Evolutionary conservation across 2,797 vertebrate genomes (phyloP).

Genomic region (Vultur gryphus): DNA sequence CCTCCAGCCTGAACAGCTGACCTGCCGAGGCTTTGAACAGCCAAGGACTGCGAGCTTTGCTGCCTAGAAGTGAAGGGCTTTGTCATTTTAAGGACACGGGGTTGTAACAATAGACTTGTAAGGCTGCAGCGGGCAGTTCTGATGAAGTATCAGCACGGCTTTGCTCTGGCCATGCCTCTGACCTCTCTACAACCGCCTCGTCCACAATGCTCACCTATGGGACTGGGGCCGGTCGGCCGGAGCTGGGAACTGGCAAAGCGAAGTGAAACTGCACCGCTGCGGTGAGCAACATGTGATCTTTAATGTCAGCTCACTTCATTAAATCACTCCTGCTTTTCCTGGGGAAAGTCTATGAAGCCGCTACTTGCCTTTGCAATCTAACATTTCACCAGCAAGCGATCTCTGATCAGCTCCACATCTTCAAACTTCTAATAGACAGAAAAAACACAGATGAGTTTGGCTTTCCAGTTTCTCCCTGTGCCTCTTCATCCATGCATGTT

Average conservation of each 20-base stretch:
- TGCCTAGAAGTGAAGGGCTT: not conserved
- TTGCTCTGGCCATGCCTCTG: not conserved
- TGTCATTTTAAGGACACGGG: not conserved
- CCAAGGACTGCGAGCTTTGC: not conserved
- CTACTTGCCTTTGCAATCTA: not conserved
- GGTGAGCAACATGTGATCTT: not conserved
- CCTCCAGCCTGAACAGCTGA: not conserved
- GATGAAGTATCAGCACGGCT: not conserved
- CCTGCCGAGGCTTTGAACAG: not conserved
- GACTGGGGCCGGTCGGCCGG: too few relatives aligned
- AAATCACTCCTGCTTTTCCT: not conserved
- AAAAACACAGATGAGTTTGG: too few relatives aligned
- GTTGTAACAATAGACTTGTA: too few relatives aligned
- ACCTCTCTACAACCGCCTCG: not conserved
- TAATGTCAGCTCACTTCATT: not conserved
- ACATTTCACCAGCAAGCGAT: not conserved
- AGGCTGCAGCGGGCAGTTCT: not conserved
- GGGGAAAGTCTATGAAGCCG: rapidly evolving
- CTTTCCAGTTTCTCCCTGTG: not conserved
- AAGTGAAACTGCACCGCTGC: not conserved
- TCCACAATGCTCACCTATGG: rapidly evolving
- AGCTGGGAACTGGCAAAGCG: not conserved
- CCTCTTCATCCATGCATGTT: not conserved
- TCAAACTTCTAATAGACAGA: not conserved
- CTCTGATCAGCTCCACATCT: not conserved